phyloP scores from a whole-genome alignment of 2,113 vertebrate species.

The Sphyrna mokarran region DNA sequence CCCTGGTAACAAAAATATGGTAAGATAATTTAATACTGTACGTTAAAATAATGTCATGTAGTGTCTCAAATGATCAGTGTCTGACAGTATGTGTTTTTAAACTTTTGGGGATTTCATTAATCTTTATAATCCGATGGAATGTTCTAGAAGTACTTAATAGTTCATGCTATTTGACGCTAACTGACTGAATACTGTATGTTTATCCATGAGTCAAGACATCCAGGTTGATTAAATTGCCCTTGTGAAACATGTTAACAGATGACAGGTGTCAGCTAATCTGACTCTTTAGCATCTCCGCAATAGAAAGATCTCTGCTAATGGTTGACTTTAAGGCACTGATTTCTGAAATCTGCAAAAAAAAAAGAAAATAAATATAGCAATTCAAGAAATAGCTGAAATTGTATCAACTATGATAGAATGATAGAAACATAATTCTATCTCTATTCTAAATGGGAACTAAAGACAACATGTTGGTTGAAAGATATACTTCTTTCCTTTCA shows the following conservation, averaged over 20 bases:
- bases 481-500: not conserved
- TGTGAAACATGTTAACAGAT: not conserved
- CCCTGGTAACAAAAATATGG: not conserved
- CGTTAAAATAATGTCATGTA: not conserved
- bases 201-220: not conserved
- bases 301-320: not conserved
- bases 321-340: not conserved
- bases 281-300: not conserved
- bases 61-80: not conserved
- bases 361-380: not conserved
- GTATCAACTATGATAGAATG: not conserved
- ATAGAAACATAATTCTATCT: not conserved
- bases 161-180: not conserved
- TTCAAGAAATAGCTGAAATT: not conserved
- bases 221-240: conserved; percentile 7
- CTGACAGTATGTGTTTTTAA: not conserved
- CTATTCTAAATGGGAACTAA: not conserved
- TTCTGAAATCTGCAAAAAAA: not conserved
- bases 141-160: not conserved
- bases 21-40: not conserved
- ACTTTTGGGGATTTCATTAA: conserved; percentile 2
- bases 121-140: not conserved
- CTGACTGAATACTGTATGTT: not conserved
- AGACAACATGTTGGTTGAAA: not conserved
- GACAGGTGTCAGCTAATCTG: not conserved